Conservation (phyloP, 37 sponge, comb jelly and placozoan genomes). For the Corticium candelabrum region DNA sequence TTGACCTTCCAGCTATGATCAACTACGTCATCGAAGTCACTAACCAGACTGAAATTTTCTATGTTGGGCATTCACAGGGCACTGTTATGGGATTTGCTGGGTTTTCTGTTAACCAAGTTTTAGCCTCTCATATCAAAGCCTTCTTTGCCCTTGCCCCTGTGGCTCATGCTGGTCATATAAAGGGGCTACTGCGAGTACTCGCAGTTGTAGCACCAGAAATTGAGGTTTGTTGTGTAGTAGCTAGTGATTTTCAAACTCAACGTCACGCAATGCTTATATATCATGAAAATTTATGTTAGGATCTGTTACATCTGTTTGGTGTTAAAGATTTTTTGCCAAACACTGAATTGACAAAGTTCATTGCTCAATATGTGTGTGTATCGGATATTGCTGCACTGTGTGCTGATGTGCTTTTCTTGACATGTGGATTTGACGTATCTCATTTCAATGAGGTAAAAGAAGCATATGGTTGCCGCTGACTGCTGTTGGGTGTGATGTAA, state of each 20-base stretch:
- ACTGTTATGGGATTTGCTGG: slow-evolving; percentile 84
- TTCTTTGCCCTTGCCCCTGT: slow-evolving; percentile 68
- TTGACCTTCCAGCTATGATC: slow-evolving; percentile 80
- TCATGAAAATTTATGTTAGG: no score
- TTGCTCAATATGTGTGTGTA: no score
- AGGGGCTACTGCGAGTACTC: slow-evolving; percentile 24
- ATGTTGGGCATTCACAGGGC: slow-evolving; percentile 92
- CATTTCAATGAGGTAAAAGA: slow-evolving; percentile 12
- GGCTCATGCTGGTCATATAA: slow-evolving; percentile 27
- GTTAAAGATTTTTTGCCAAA: slow-evolving; percentile 69
- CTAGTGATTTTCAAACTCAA: no score
- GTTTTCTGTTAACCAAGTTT: slow-evolving; percentile 49
- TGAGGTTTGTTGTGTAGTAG: no score
- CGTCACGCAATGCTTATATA: no score
- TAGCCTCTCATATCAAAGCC: slow-evolving; percentile 45
- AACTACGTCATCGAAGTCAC: slow-evolving; percentile 52
- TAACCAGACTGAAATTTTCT: slow-evolving; percentile 43
- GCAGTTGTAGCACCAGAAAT: background rate
- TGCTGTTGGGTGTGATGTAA: no score
- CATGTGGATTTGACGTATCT: slow-evolving; percentile 20
- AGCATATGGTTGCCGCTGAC: no score
- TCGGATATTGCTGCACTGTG: slow-evolving; percentile 50
- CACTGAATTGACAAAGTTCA: slow-evolving; percentile 15
- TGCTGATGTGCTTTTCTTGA: slow-evolving; percentile 65
- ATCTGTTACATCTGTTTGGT: slow-evolving; percentile 31